phyloP scores from a whole-genome alignment of 2,888 invertebrate species.

The Andrena haemorrhoa region DNA sequence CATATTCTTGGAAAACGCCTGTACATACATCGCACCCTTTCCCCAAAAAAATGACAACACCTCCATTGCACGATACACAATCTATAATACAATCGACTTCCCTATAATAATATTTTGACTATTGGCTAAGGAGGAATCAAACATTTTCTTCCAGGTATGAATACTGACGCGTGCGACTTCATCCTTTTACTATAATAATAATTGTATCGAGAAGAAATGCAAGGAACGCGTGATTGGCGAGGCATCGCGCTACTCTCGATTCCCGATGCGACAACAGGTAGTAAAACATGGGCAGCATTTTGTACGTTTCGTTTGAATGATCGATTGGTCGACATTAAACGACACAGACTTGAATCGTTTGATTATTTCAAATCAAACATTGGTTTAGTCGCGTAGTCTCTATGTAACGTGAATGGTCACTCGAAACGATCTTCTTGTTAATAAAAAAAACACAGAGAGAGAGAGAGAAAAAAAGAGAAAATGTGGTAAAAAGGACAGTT shows the following conservation, averaged over 20 bases:
- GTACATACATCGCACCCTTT: background rate
- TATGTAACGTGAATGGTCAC: conserved; percentile 74
- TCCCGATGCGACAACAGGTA: conserved; percentile 37
- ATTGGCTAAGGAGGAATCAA: conserved; percentile 40
- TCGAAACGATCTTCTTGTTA: conserved; percentile 72
- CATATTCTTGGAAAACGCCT: background rate
- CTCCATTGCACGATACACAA: conserved; percentile 4
- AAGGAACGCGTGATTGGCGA: conserved; percentile 18
- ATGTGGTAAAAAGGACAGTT: conserved; percentile 4
- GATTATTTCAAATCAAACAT: conserved; percentile 56
- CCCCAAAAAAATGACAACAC: background rate
- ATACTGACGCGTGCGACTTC: conserved; percentile 27
- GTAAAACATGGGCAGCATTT: conserved; percentile 21
- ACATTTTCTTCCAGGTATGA: conserved; percentile 46
- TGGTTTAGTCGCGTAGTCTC: conserved; percentile 49
- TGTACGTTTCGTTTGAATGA: conserved; percentile 34
- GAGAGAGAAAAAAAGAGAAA: background rate
- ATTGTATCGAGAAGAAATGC: conserved; percentile 10
- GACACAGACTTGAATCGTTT: conserved; percentile 60
- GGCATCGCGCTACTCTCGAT: conserved; percentile 21
- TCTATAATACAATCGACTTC: conserved; percentile 8
- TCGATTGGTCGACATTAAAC: conserved; percentile 48
- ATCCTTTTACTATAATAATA: conserved; percentile 7
- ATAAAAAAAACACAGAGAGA: conserved; percentile 2
- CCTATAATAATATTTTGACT: no score